Evolutionary conservation across 2,888 invertebrate species (phyloP).

Genomic region (Copidosoma aretas): DNA sequence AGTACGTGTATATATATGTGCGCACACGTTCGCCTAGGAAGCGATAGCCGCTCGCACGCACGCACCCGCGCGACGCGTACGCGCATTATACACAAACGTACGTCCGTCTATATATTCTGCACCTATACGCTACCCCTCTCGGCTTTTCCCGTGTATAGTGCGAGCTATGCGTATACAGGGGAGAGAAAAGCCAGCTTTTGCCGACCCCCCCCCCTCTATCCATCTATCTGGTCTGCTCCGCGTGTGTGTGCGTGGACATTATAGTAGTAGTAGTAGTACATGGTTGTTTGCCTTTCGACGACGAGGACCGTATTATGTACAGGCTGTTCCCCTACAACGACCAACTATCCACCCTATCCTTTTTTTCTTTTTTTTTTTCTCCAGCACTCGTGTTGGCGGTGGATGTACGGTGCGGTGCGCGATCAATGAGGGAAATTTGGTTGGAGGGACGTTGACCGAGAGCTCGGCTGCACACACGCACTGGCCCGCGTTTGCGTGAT

Average conservation of each 20-base stretch:
- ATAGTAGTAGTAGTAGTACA: not conserved
- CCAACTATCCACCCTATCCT: too few relatives aligned
- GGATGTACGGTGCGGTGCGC: too few relatives aligned
- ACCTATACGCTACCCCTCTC: not conserved
- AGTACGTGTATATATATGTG: too few relatives aligned
- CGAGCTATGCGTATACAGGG: too few relatives aligned
- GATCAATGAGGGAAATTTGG: constrained; percentile 23
- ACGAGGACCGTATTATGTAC: not conserved
- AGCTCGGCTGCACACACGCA: not conserved
- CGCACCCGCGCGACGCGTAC: not conserved
- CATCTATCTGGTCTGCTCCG: not conserved
- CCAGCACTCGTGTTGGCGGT: not conserved
- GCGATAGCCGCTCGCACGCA: constrained; percentile 23
- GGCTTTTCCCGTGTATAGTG: not conserved
- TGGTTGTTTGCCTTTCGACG: not conserved
- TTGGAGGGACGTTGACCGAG: constrained; percentile 3
- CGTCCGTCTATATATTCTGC: not conserved
- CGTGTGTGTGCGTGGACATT: not conserved
- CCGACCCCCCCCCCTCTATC: not conserved
- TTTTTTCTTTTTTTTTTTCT: not conserved
- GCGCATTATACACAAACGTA: not conserved
- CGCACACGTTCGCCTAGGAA: constrained; percentile 53
- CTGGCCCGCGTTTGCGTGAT: too few relatives aligned
- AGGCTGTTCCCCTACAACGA: not conserved
- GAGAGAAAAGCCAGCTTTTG: not conserved